These are phyloP conservation scores for Oophaga sylvatica DNA, from an alignment of 2,797 vertebrate species.

Conservation along the genomic window DNA sequence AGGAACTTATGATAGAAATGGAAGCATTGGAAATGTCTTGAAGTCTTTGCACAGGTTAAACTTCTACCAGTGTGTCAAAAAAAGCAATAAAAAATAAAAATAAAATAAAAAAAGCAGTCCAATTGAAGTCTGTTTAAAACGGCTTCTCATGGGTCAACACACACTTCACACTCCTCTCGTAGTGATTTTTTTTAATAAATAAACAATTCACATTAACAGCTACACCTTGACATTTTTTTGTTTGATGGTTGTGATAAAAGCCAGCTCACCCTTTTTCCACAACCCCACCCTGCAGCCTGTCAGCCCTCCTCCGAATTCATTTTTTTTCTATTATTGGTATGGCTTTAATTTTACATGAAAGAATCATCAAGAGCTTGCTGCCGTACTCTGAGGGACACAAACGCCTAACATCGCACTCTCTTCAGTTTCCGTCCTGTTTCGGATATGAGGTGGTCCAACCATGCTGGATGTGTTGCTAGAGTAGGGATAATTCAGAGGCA, in stretches of 20 bases:
- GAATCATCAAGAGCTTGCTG: conserved; percentile 95
- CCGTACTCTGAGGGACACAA: conserved; percentile 78
- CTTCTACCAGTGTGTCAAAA: conserved; percentile 62
- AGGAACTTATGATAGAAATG: conserved; percentile 60
- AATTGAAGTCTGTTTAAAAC: conserved; percentile 58
- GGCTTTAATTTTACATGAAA: conserved; percentile 67
- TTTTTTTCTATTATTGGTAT: conserved; percentile 57
- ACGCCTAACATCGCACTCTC: conserved; percentile 80
- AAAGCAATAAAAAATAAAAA: conserved; percentile 21
- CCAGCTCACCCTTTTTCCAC: conserved; percentile 65
- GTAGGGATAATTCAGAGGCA: conserved; percentile 76
- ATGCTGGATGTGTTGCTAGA: conserved; percentile 81
- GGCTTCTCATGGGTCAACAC: conserved; percentile 60
- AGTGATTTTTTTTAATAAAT: conserved; percentile 63
- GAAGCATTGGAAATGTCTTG: conserved; percentile 63
- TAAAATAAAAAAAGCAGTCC: conserved; percentile 35
- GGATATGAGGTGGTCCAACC: conserved; percentile 73
- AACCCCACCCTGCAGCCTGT: conserved; percentile 61
- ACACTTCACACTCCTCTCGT: conserved; percentile 62
- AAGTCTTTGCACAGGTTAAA: conserved; percentile 63
- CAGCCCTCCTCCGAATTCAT: conserved; percentile 51
- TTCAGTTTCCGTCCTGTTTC: conserved; percentile 84
- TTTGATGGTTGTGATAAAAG: conserved; percentile 61
- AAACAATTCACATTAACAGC: conserved; percentile 63
- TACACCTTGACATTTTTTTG: conserved; percentile 60